These are phyloP conservation scores for Zaprionus obscuricornis DNA, from an alignment of 2,888 invertebrate species.

Conservation along the genomic window DNA sequence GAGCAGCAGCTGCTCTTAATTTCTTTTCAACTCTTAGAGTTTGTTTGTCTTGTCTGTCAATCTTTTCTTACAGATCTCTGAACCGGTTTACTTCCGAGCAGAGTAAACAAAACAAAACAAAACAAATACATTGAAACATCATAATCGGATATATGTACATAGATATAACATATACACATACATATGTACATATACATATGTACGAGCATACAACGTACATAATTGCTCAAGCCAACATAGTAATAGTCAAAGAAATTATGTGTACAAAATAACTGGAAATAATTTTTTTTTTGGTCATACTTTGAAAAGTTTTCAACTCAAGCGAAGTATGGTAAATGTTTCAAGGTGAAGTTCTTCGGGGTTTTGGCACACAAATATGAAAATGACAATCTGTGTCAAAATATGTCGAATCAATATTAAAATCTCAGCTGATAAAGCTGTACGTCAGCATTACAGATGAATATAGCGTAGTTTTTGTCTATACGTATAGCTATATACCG, in stretches of 20 bases:
- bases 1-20: constrained; percentile 24
- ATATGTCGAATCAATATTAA: no score
- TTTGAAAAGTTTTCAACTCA: no score
- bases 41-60: constrained; percentile 7
- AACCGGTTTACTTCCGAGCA: constrained; percentile 54
- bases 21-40: constrained; percentile 3
- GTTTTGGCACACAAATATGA: no score
- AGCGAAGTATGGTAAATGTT: no score
- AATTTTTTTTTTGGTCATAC: no score
- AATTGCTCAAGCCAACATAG: constrained; percentile 25
- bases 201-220: neutral
- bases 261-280: no score
- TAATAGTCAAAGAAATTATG: constrained; percentile 22
- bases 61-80: constrained; percentile 23
- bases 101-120: constrained; percentile 14
- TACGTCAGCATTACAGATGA: constrained; percentile 3
- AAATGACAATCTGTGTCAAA: no score
- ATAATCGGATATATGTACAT: neutral
- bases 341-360: no score
- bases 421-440: constrained; percentile 32
- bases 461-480: constrained; percentile 41
- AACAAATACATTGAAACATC: neutral
- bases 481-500: neutral
- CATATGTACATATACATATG: constrained; percentile 7
- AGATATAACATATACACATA: neutral